A percentile compares a stretch with the other conserved stretches of the same genome.
Conservation (phyloP, 2,113 vertebrate species). For the Cololabis saira region DNA sequence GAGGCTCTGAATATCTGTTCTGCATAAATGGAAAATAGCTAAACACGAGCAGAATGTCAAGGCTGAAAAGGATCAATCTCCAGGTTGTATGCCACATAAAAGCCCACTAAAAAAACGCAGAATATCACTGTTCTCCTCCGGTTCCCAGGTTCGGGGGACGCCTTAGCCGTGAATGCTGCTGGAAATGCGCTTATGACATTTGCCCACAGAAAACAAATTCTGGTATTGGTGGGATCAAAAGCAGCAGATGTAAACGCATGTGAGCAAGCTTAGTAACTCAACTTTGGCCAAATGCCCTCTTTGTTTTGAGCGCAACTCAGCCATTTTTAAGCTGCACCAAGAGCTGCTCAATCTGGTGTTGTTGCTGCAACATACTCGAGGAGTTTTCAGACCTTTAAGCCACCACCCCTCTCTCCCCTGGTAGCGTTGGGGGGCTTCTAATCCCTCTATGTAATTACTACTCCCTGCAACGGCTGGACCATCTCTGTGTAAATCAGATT, state of each 20-base stretch:
- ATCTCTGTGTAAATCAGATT: conserved; percentile 86
- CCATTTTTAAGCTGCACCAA: conserved; percentile 66
- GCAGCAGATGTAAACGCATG: conserved; percentile 57
- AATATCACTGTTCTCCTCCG: conserved; percentile 18
- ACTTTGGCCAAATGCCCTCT: conserved; percentile 53
- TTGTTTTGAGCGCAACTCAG: conserved; percentile 52
- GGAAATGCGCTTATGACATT: conserved; percentile 38
- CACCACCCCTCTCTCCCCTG: conserved; percentile 60
- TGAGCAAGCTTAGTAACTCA: conserved; percentile 55
- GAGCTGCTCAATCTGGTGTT: conserved; percentile 73
- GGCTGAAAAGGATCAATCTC: conserved; percentile 46
- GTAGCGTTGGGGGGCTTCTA: conserved; percentile 69
- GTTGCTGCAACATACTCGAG: conserved; percentile 58
- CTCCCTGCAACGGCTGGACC: conserved; percentile 82
- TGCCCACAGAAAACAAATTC: conserved; percentile 41
- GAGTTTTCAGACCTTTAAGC: conserved; percentile 66
- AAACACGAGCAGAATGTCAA: conserved; percentile 51
- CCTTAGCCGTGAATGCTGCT: conserved; percentile 32
- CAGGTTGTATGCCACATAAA: conserved; percentile 6
- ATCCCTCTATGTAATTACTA: conserved; percentile 89
- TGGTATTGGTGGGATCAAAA: conserved; percentile 41
- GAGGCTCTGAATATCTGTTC: conserved; percentile 38
- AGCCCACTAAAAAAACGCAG: conserved; percentile 8
- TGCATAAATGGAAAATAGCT: conserved; percentile 24
- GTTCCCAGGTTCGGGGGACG: neutral